Evolutionary conservation across 2,113 vertebrate genomes (phyloP), one percentile per base, ranked within the genome.

Genomic region (Lota lota): DNA sequence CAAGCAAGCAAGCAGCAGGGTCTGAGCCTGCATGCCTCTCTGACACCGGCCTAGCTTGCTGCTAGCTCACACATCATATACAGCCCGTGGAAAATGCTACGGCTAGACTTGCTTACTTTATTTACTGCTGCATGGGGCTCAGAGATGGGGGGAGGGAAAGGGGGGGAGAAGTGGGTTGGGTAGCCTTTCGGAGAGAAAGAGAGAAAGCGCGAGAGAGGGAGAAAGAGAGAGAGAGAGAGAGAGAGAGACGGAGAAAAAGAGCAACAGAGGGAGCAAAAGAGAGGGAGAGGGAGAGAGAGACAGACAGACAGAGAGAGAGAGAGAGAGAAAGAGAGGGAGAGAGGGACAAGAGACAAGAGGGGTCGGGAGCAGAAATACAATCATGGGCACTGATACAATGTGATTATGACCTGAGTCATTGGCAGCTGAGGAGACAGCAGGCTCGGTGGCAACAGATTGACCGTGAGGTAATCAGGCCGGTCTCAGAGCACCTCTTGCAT

Each of bases 41-140:
- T 11, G 36, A 11, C 36, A 85, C 78, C 70, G 76, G 76, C 79
- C 76, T 68, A 21, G 20, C 80, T 74, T 12, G 50, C 77, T 73
- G 68, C 70, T 80, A 70, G 36, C 83, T 85, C 81, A 73, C 84
- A 88, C 90, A 84, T 89, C 83, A 86, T 88, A 89, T 88, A 80
- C 83, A 82, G 82, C 81, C 83, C 66, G 76, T 80, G 81, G 81
- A 87, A 88, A 89, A 89, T 66, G 83, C 85, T 83, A 84, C 83
- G 80, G 79, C 66, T 77, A 70, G 72, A 79, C 84, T 82, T 80
- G 87, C 82, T 88, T 88, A 83, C 86, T 87, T 88, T 79, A 83
- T 87, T 87, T 88, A 82, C 77, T 73, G 76, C 80, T 69, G 78
- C 72, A 77, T 63, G 66, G 72, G 82, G 75, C 85, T 81, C 71